phyloP scores from a whole-genome alignment of 2,113 vertebrate species.

The Burhinus oedicnemus region DNA sequence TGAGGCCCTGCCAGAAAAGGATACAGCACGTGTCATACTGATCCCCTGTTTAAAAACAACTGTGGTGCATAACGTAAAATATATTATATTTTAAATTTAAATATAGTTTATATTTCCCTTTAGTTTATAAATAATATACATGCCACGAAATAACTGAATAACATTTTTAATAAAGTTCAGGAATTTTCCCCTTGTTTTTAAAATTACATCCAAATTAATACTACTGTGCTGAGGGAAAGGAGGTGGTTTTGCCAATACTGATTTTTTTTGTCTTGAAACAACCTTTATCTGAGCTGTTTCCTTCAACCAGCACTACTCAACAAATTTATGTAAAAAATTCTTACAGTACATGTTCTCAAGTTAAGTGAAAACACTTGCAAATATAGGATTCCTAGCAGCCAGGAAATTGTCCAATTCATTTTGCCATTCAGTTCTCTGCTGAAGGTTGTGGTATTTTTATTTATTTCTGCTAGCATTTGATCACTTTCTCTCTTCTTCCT shows the following conservation, averaged over 20 bases:
- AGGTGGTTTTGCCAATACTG: not conserved
- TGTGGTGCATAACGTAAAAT: not conserved
- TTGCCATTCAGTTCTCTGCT: not conserved
- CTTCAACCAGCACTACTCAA: not conserved
- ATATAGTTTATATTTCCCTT: not conserved
- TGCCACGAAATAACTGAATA: not conserved
- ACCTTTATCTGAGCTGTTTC: not conserved
- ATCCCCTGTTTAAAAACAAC: not conserved
- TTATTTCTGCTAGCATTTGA: constrained; percentile 4
- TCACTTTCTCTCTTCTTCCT: not conserved
- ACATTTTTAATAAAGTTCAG: not conserved
- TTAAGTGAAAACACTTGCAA: constrained; percentile 41
- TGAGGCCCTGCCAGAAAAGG: not conserved
- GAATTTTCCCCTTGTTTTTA: not conserved
- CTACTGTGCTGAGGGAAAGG: not conserved
- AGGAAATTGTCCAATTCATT: not conserved
- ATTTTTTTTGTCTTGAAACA: not conserved
- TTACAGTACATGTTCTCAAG: not conserved
- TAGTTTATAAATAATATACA: not conserved
- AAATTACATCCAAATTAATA: not conserved
- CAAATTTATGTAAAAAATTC: not conserved
- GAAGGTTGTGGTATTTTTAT: not conserved
- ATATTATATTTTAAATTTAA: not conserved
- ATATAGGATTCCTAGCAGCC: not conserved
- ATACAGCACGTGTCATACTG: not conserved